A percentile compares a stretch with the other conserved stretches of the same genome.
Conservation (phyloP, 2,888 invertebrate species). For the Cerceris ruficornis region DNA sequence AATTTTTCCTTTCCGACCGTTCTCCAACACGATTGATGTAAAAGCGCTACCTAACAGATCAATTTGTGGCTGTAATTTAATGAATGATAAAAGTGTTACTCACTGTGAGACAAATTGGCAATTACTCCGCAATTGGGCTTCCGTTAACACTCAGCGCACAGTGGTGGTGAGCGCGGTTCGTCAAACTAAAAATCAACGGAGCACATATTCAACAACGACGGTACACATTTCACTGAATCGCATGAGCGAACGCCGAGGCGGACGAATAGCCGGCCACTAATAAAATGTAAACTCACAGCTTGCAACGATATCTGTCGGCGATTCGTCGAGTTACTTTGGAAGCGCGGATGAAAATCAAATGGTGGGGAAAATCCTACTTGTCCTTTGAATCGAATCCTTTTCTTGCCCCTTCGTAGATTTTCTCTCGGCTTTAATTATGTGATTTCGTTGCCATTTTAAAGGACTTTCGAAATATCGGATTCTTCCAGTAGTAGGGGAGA, state of each 20-base stretch:
- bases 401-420: no score
- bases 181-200: conserved; percentile 42
- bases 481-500: no score
- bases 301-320: not conserved
- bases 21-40: not conserved
- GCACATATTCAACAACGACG: conserved; percentile 47
- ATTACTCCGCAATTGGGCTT: not conserved
- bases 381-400: no score
- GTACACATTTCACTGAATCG: conserved; percentile 46
- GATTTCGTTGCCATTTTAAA: no score
- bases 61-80: not conserved
- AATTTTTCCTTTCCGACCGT: not conserved
- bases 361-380: not conserved
- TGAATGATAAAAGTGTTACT: conserved; percentile 28
- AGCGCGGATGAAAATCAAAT: no score
- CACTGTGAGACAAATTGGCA: conserved; percentile 40
- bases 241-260: conserved; percentile 19
- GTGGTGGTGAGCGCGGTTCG: conserved; percentile 19
- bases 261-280: conserved; percentile 20
- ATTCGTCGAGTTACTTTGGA: not conserved
- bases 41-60: not conserved
- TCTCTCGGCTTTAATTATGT: no score
- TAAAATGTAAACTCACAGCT: conserved; percentile 7
- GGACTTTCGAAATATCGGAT: no score
- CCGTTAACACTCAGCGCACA: conserved; percentile 23